Evolutionary conservation across 2,797 vertebrate genomes (phyloP).

Genomic region (Acridotheres tristis): DNA sequence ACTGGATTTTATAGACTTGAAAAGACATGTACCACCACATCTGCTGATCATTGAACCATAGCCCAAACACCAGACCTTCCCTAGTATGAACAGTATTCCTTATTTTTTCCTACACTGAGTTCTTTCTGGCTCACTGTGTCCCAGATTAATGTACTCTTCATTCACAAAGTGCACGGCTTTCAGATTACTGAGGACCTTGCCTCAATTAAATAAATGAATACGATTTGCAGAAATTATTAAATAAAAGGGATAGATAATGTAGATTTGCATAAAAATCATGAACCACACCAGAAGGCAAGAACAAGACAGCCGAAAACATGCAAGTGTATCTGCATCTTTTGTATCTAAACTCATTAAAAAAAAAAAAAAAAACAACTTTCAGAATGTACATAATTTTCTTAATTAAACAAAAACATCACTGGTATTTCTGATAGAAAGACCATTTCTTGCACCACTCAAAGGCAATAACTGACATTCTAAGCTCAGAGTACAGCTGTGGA

Average conservation of each 20-base stretch:
- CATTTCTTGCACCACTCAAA: background rate
- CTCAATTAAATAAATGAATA: background rate
- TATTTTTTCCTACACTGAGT: background rate
- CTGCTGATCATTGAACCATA: background rate
- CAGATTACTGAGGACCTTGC: background rate
- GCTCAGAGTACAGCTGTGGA: background rate
- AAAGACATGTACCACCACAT: background rate
- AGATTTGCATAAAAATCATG: background rate
- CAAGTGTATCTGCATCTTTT: background rate
- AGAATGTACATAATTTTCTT: background rate
- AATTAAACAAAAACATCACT: background rate
- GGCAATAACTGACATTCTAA: background rate
- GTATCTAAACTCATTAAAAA: background rate
- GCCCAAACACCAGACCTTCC: background rate
- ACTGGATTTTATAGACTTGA: background rate
- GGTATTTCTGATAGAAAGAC: background rate
- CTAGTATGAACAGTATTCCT: background rate
- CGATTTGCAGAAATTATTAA: background rate
- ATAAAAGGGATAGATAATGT: background rate
- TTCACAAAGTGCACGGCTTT: background rate
- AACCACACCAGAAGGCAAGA: background rate
- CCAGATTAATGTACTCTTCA: background rate
- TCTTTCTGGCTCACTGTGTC: background rate
- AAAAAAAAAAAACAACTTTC: too few species aligned
- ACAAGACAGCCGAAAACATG: background rate